Evolutionary conservation across 2,888 invertebrate species (phyloP), one percentile per base, ranked within the genome.

Genomic region (Electrophaes corylata): DNA sequence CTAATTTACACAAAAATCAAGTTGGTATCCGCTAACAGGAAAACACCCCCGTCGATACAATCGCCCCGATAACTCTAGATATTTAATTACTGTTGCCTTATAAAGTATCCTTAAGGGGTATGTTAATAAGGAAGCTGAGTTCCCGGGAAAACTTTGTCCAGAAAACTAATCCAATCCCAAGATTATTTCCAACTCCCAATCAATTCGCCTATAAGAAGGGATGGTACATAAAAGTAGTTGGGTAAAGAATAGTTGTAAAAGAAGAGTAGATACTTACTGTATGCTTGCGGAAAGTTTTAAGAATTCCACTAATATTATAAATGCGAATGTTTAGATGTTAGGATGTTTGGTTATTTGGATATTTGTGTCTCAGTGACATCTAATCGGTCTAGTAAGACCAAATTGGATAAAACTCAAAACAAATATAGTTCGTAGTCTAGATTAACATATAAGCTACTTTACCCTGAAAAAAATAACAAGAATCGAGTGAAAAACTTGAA

Each of bases 161-260:
- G 81, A 81, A 83, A 88, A 84, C 81, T 84, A 86, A 87, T 87
- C 81, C 83, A 76, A 78, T 80, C 75, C 75, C 72, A 75, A 79
- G 83, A 86, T 87, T 84, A 86, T 86, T 85, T 81, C 79, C 81
- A 78, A 79, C 81, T 81, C 73, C 81, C 85, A 86, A 89, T 88
- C 88, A 87, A 86, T 86, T 84, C 83, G 78, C 79, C 82, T 83
- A 84, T 86, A 86, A 88, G 84, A 86, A 83, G 52, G 43, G 52
- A 58, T 58, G 33, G 49, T 45, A 35, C 43, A 44, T 40, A 57
- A 53, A 49, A 57, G 52, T 48, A 48, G 57, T 57, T 57, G 19
- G 52, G 23, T 47, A 48, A 57, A 48, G 52, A 57, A 57, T 53
- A 39, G 57, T 52, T 57, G 52, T 48, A 48, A 33, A 57, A 52